Percentiles rank a stretch among this genome's conserved stretches.
phyloP scores from a whole-genome alignment of 30 jellyfish, hydroid and myxozoan genomes.

The Aurelia coerulea region DNA sequence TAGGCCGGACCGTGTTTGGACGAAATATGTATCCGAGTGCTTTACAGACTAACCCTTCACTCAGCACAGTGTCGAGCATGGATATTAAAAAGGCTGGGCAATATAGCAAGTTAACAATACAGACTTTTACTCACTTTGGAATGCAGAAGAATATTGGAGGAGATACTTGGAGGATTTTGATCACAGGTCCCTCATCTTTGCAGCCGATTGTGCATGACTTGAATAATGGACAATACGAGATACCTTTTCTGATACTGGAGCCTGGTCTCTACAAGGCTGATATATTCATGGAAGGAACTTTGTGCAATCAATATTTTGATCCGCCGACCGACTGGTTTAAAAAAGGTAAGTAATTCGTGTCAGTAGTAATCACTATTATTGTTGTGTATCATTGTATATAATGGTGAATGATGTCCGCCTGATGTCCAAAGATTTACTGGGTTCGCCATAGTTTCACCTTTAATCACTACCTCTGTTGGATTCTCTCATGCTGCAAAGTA shows the following conservation, averaged over 20 bases:
- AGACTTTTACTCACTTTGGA: constrained; percentile 60
- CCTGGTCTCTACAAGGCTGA: constrained; percentile 84
- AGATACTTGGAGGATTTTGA: constrained; percentile 91
- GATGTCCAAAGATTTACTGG: too few relatives aligned
- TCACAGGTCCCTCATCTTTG: constrained; percentile 79
- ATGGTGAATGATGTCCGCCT: too few relatives aligned
- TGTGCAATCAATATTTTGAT: constrained; percentile 82
- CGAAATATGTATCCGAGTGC: constrained; percentile 22
- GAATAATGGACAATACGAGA: constrained; percentile 81
- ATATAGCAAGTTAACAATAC: constrained; percentile 71
- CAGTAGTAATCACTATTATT: too few relatives aligned
- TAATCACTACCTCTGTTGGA: too few relatives aligned
- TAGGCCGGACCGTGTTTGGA: constrained; percentile 70
- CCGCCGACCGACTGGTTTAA: constrained; percentile 97
- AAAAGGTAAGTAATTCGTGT: constrained; percentile 67
- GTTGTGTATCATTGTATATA: too few relatives aligned
- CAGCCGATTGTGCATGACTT: constrained; percentile 88
- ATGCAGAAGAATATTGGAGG: constrained; percentile 83
- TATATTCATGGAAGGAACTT: constrained; percentile 81
- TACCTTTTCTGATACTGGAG: constrained; percentile 75
- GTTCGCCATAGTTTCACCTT: too few relatives aligned
- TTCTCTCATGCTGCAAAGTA: too few relatives aligned
- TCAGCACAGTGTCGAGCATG: constrained; percentile 44
- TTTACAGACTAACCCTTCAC: constrained; percentile 51
- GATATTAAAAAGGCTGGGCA: constrained; percentile 86